Percentiles rank a stretch among this genome's conserved stretches.
Evolutionary conservation across 1,140 invertebrate species (phyloP).

Genomic region (Physella acuta): DNA sequence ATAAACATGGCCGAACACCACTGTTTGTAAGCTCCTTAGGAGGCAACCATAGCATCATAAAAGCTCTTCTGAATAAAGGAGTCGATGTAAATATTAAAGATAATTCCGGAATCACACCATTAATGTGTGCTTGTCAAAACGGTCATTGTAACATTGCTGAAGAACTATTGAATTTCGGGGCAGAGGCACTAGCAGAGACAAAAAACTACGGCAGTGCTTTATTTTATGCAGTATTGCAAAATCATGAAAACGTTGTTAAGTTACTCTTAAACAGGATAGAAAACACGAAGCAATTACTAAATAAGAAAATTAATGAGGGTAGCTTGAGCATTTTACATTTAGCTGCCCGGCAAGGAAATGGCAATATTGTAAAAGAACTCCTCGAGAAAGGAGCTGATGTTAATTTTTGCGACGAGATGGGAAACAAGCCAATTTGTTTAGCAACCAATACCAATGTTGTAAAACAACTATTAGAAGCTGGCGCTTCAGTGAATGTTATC

Average conservation of each 20-base stretch:
- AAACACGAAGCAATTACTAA: too few relatives aligned
- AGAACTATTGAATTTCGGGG: constrained; percentile 19
- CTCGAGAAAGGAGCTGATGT: constrained; percentile 21
- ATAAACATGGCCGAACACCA: constrained; percentile 13
- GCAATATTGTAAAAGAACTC: constrained; percentile 14
- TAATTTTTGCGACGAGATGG: too few relatives aligned
- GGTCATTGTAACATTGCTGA: constrained; percentile 20
- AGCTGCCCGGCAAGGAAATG: constrained; percentile 20
- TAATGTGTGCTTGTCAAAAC: constrained; percentile 23
- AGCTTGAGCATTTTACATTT: too few relatives aligned
- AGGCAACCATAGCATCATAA: constrained; percentile 23
- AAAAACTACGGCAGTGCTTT: too few relatives aligned
- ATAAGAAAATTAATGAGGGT: too few relatives aligned
- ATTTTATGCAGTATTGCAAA: too few relatives aligned
- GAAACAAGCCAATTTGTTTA: too few relatives aligned
- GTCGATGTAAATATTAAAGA: constrained; percentile 22
- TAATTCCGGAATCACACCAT: constrained; percentile 27
- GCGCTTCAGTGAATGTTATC: constrained; percentile 9
- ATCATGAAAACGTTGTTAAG: too few relatives aligned
- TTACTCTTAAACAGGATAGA: too few relatives aligned
- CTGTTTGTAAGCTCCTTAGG: constrained; percentile 8
- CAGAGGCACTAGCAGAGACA: too few relatives aligned
- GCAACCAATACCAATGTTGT: too few relatives aligned
- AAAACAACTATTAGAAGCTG: constrained; percentile 14
- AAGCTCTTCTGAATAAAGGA: constrained; percentile 21